Evolutionary conservation across 2,797 vertebrate genomes (phyloP).

Genomic region (Acridotheres tristis): DNA sequence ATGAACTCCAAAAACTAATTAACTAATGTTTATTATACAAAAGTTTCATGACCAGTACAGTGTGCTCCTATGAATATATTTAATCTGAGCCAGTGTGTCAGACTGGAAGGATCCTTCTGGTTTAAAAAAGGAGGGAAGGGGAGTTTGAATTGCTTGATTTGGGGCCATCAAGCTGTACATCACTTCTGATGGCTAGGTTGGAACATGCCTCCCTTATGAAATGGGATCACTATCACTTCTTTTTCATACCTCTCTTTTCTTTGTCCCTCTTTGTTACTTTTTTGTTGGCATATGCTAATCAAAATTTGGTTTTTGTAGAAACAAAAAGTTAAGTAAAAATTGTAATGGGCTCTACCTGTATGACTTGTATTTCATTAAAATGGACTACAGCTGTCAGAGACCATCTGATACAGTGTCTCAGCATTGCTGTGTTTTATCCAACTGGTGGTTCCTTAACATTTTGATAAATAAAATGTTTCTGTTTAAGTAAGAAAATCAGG

Average conservation of each 20-base stretch:
- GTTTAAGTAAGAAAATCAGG: constrained; percentile 65
- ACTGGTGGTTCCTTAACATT: constrained; percentile 56
- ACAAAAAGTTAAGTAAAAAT: constrained; percentile 52
- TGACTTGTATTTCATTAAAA: constrained; percentile 43
- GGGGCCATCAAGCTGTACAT: constrained; percentile 15
- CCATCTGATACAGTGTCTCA: constrained; percentile 36
- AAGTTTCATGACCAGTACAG: background rate
- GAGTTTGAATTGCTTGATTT: background rate
- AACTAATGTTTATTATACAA: background rate
- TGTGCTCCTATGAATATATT: constrained; percentile 71
- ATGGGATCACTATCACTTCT: constrained; percentile 57
- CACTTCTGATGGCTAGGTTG: constrained; percentile 33
- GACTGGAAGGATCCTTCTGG: constrained; percentile 14
- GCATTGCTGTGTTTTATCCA: constrained; percentile 48
- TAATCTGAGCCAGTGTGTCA: background rate
- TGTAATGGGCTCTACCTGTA: constrained; percentile 35
- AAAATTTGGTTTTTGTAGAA: constrained; percentile 57
- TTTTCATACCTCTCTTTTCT: constrained; percentile 52
- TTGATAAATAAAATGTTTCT: constrained; percentile 56
- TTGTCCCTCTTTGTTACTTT: constrained; percentile 65
- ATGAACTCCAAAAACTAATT: background rate
- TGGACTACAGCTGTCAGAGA: constrained; percentile 48
- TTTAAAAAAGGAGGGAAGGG: constrained; percentile 14
- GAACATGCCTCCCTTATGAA: constrained; percentile 33
- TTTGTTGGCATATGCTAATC: constrained; percentile 74